These are phyloP conservation scores for Sinocyclocheilus anshuiensis DNA, from an alignment of 2,113 vertebrate species.

Conservation along the genomic window DNA sequence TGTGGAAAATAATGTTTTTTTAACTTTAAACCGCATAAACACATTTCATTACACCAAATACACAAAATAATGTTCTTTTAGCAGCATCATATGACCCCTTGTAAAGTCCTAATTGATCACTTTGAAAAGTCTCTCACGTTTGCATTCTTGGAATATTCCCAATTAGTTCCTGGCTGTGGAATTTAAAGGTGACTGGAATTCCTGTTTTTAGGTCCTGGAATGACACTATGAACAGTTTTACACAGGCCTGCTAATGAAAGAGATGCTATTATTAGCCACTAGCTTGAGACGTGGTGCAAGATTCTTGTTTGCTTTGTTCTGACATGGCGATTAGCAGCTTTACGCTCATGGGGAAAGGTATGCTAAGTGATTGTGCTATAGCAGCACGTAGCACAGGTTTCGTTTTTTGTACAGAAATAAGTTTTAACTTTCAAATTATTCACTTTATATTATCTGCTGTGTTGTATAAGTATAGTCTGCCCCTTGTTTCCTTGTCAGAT, in stretches of 20 bases:
- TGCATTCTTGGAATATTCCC: not conserved
- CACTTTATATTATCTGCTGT: not conserved
- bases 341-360: not conserved
- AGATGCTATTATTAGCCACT: constrained; percentile 56
- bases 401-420: not conserved
- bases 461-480: not conserved
- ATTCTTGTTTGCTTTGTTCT: constrained; percentile 46
- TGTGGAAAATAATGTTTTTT: too few species aligned
- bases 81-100: too few species aligned
- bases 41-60: too few species aligned
- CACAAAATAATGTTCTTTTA: too few species aligned
- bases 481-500: too few species aligned
- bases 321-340: not conserved
- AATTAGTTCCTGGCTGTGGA: constrained; percentile 56
- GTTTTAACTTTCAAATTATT: too few species aligned
- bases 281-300: constrained; percentile 38
- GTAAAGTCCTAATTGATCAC: not conserved
- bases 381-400: not conserved
- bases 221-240: constrained; percentile 31
- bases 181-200: constrained; percentile 50
- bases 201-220: constrained; percentile 11
- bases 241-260: constrained; percentile 59
- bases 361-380: not conserved
- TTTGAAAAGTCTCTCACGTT: not conserved
- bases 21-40: too few species aligned